Percentiles rank a stretch among this genome's conserved stretches.
Evolutionary conservation across 2,888 invertebrate species (phyloP).

Genomic region (Tanypteryx hageni): DNA sequence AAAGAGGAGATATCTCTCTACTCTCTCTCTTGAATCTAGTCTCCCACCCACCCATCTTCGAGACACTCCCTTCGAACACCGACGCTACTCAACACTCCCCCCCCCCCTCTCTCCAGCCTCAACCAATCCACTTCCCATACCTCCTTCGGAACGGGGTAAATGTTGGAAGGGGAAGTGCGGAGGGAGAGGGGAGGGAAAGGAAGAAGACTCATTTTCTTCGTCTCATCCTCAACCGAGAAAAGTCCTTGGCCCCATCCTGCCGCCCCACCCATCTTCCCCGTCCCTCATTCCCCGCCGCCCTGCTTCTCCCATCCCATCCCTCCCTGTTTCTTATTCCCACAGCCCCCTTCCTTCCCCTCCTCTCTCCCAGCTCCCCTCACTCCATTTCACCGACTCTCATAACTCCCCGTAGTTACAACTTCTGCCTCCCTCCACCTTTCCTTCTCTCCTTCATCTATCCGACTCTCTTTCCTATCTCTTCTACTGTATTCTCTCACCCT

Average conservation of each 20-base stretch:
- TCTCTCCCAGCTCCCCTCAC: not conserved
- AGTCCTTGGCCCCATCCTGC: no score
- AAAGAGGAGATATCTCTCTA: not conserved
- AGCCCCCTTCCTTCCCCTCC: not conserved
- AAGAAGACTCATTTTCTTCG: slow-evolving; percentile 23
- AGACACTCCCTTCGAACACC: slow-evolving; percentile 1
- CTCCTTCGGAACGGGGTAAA: no score
- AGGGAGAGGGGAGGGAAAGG: not conserved
- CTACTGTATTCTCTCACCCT: no score
- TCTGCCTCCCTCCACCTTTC: not conserved
- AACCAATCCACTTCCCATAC: no score
- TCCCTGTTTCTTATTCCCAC: no score
- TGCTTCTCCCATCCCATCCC: no score
- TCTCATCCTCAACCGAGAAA: not conserved
- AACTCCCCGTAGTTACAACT: not conserved
- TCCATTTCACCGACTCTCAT: not conserved
- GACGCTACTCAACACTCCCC: not conserved
- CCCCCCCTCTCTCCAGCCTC: not conserved
- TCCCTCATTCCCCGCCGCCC: no score
- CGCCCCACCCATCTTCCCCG: no score
- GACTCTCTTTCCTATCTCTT: no score
- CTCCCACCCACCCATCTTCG: not conserved
- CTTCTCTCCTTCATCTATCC: not conserved
- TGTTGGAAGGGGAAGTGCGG: no score
- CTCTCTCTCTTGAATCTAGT: not conserved